Evolutionary conservation across 2,888 invertebrate genomes (phyloP), one percentile per base, ranked within the genome.

Genomic region (Platerodrilus igneus): DNA sequence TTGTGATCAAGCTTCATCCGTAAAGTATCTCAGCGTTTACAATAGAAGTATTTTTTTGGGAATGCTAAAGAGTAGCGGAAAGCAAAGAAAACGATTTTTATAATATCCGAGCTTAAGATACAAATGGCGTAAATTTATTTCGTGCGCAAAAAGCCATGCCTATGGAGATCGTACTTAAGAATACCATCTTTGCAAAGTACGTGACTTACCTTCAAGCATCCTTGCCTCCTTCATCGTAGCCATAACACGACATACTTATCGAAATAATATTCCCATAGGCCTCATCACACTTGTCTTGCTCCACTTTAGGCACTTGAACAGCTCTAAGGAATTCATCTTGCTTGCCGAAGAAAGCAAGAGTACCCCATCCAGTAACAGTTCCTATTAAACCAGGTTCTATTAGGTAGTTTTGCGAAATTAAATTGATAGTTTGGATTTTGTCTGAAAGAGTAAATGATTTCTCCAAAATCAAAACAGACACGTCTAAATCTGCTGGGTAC

Each of bases 121-220:
- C n/a, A n/a, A n/a, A n/a, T n/a, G n/a, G n/a, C n/a, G n/a, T n/a
- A n/a, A n/a, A n/a, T n/a, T n/a, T n/a, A n/a, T n/a, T n/a, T n/a
- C n/a, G n/a, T n/a, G n/a, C n/a, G n/a, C n/a, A n/a, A n/a, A n/a
- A n/a, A n/a, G n/a, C n/a, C n/a, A n/a, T n/a, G n/a, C n/a, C n/a
- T n/a, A n/a, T n/a, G n/a, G n/a, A n/a, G n/a, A n/a, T n/a, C n/a
- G n/a, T n/a, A n/a, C n/a, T n/a, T n/a, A n/a, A n/a, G n/a, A n/a
- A n/a, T n/a, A n/a, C n/a, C n/a, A n/a, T n/a, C n/a, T n/a, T n/a
- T n/a, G n/a, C n/a, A n/a, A n/a, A n/a, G n/a, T n/a, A 19, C n/a
- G n/a, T n/a, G n/a, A n/a, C 21, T n/a, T 15, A 38, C 32, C 26
- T 38, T 4, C 38, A 31, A 10, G 32, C 25, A 21, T 38, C 38